phyloP scores from a whole-genome alignment of 2,888 invertebrate species.

The Leptura quadrifasciata region DNA sequence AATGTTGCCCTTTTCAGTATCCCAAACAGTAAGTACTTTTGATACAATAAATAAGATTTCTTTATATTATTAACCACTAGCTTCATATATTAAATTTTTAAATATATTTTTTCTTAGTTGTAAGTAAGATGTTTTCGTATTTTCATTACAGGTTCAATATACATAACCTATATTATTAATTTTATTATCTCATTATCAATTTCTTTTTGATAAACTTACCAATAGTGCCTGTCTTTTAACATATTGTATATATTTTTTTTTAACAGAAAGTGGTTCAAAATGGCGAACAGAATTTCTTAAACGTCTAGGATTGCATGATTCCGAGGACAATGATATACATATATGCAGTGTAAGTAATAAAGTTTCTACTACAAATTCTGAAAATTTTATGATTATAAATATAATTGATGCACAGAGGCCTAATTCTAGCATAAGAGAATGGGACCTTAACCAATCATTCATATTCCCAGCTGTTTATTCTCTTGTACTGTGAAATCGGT shows the following conservation, averaged over 20 bases:
- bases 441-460: too few relatives aligned
- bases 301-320: constrained; percentile 16
- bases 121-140: not conserved
- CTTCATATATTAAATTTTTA: not conserved
- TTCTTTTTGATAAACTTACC: too few relatives aligned
- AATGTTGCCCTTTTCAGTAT: constrained; percentile 25
- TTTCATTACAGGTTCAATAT: not conserved
- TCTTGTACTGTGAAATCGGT: too few relatives aligned
- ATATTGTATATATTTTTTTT: not conserved
- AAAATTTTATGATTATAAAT: too few relatives aligned
- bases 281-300: constrained; percentile 31
- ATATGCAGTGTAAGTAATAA: constrained; percentile 34
- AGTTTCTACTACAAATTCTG: too few relatives aligned
- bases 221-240: not conserved
- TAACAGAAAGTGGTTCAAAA: not conserved
- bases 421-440: too few relatives aligned
- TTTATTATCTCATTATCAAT: not conserved
- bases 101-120: not conserved
- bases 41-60: not conserved
- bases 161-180: constrained; percentile 18
- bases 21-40: constrained; percentile 27
- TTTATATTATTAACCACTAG: not conserved
- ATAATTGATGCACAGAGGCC: too few relatives aligned
- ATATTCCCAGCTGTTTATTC: too few relatives aligned
- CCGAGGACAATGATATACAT: constrained; percentile 21